phyloP scores from a whole-genome alignment of 2,113 vertebrate species.

The Neodontobutis hainanensis region DNA sequence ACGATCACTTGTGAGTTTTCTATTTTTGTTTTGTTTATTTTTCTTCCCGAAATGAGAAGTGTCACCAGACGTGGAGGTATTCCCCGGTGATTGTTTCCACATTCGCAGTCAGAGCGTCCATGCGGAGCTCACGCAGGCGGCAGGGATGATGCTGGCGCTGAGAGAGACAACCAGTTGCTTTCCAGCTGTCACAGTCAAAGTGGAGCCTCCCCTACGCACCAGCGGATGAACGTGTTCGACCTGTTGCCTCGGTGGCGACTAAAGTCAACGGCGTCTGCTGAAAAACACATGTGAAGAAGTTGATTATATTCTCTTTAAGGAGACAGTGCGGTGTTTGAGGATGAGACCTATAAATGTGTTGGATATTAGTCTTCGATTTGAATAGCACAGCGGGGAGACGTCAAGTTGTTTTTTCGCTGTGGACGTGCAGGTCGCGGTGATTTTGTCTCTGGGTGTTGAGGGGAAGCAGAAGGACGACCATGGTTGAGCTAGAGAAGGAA shows the following conservation, averaged over 20 bases:
- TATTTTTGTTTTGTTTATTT: neutral
- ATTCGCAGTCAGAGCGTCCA: slow-evolving; percentile 45
- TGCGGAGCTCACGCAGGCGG: slow-evolving; percentile 51
- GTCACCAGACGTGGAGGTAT: slow-evolving; percentile 4
- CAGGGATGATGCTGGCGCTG: slow-evolving; percentile 56
- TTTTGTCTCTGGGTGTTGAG: slow-evolving; percentile 43
- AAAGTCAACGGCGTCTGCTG: slow-evolving; percentile 36
- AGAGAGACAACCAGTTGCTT: slow-evolving; percentile 75
- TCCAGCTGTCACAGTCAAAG: slow-evolving; percentile 61
- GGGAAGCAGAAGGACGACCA: slow-evolving; percentile 61
- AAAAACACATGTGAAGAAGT: slow-evolving; percentile 6
- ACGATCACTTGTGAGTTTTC: neutral
- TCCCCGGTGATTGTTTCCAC: slow-evolving; percentile 20
- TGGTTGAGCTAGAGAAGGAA: slow-evolving; percentile 85
- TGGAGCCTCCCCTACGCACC: slow-evolving; percentile 55
- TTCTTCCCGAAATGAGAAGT: neutral
- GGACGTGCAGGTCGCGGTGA: slow-evolving; percentile 52
- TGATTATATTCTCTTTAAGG: slow-evolving; percentile 6
- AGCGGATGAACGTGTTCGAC: slow-evolving; percentile 60
- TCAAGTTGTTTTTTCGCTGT: slow-evolving; percentile 47
- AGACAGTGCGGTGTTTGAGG: slow-evolving; percentile 24
- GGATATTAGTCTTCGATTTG: slow-evolving; percentile 36
- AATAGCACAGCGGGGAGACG: slow-evolving; percentile 49
- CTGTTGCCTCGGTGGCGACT: slow-evolving; percentile 62
- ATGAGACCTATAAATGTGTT: slow-evolving; percentile 51